Base-by-base conservation (phyloP, 2,888 invertebrate species). In the Heliconius cydno region DNA sequence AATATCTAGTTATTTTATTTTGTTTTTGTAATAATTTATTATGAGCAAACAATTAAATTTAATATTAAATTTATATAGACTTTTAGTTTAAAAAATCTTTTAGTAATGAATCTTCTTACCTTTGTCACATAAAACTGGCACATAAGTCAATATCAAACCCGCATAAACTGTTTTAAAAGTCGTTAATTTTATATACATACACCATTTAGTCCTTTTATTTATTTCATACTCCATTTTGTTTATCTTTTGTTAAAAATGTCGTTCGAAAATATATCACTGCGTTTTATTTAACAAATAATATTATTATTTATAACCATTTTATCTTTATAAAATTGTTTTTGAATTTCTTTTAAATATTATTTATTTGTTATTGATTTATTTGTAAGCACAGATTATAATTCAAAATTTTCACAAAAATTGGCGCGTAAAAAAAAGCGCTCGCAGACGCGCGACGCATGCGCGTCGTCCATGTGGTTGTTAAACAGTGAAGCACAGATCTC, bases 391-490 rank as follows among this genome's bases (percentile, higher is more conserved):
- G 19, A 19, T 13, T 25, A 57, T 13, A 34, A n/a, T 70, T 76
- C 60, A 38, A 30, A 30, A 84, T 76, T 72, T 67, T 60, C 57
- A 73, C n/a, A 38, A 52, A 79, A 79, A 79, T 79, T 80, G 67
- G 81, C 81, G 75, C 87, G 84, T 83, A 85, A 86, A 89, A 60
- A 60, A 87, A 89, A 88, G 78, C 75, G 81, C 80, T 68, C n/a
- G 89, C 90, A 88, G 88, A 89, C 92, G 92, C 92, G 90, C 87
- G 84, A 86, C 88, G 90, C 92, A 89, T 91, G 92, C 92, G 92
- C 91, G 87, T 85, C 85, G 85, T 74, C 76, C 79, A 78, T 87
- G 86, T 88, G 88, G 89, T 90, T 89, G 91, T 91, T 92, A 78
- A 83, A 85, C 74, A 85, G 80, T 79, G 75, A 80, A 83, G 86